Base-by-base conservation (phyloP, 2,888 invertebrate genomes). In the Brachyptera putata region DNA sequence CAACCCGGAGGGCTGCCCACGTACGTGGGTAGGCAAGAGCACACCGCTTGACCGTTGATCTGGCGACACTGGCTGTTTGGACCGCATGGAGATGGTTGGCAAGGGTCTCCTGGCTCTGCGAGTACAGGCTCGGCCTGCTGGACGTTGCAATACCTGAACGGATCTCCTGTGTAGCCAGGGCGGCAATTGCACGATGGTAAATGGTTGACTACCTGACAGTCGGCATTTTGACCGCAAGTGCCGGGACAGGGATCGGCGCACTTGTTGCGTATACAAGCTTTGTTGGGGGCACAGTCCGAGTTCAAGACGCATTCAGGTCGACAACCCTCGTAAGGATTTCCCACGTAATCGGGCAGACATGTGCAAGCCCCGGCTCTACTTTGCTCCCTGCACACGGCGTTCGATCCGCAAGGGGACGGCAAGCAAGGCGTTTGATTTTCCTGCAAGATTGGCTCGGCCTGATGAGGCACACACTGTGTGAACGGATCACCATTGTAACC, bases 41-140 rank as follows among this genome's bases (percentile, higher is more conserved):
- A 90, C 24, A 86, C 81, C 0, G 84, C 84, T 76, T 86, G 85
- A 25, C 80, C 81, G 67, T 88, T 87, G 22, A 82, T 72, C 72
- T 84, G 85, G 67, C 84, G 83, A 70, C 92, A 92, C 68, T 85
- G 79, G 64, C 91, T 89, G 70, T 91, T 90, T 3, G 89, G 84
- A 37, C 92, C 89, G 72, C 89, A 89, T 1, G 87, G 88, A 56
- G 82, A 82, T 41, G 87, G 87, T 68, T 79, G 80, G 68, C 87
- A 87, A 2, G 86, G 86, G 50, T 63, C 61, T 13, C 48, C 37
- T 18, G 60, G 58, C 56, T 60, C 70, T 66, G 22, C 58, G 64
- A 64, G 22, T 18, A 56, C 56, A 9, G 60, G 56, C 58, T 63
- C 50, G 26, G 25, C 41, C 9, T 46, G 60, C 11, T 56, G 56